Conservation (phyloP, 2,113 vertebrate genomes). For the Phalacrocorax brasilianus region DNA sequence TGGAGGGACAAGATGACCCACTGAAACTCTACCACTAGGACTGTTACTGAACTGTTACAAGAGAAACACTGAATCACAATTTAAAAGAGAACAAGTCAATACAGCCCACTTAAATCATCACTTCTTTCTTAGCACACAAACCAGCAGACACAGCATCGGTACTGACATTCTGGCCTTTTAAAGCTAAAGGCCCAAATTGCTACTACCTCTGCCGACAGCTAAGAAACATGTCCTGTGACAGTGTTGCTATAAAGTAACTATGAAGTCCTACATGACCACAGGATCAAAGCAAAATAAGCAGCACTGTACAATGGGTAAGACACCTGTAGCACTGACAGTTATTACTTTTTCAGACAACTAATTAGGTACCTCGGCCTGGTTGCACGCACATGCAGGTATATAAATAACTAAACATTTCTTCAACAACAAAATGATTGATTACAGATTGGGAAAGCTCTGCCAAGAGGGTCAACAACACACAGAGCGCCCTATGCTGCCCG, state of each 20-base stretch:
- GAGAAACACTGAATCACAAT: not conserved
- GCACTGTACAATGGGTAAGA: not conserved
- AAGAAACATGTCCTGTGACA: not conserved
- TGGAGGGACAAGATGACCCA: not conserved
- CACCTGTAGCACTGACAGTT: not conserved
- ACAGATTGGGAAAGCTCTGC: not conserved
- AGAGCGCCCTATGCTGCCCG: rapidly evolving
- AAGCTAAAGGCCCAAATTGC: not conserved
- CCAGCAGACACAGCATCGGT: not conserved
- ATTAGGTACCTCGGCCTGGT: not conserved
- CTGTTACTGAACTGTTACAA: not conserved
- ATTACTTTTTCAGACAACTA: not conserved
- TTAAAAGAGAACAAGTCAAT: not conserved
- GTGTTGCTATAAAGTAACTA: not conserved
- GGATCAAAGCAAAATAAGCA: not conserved
- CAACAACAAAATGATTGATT: not conserved
- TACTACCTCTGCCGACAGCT: not conserved
- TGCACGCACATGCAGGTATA: not conserved
- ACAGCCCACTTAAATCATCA: not conserved
- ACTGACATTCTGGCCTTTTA: not conserved
- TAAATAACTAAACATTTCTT: not conserved
- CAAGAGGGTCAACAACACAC: not conserved
- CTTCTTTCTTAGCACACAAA: not conserved
- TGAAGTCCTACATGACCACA: not conserved
- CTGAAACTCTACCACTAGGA: not conserved